Percentiles rank a stretch among this genome's conserved stretches.
phyloP scores from a whole-genome alignment of 2,888 invertebrate species.

The Nomada hirtipes region DNA sequence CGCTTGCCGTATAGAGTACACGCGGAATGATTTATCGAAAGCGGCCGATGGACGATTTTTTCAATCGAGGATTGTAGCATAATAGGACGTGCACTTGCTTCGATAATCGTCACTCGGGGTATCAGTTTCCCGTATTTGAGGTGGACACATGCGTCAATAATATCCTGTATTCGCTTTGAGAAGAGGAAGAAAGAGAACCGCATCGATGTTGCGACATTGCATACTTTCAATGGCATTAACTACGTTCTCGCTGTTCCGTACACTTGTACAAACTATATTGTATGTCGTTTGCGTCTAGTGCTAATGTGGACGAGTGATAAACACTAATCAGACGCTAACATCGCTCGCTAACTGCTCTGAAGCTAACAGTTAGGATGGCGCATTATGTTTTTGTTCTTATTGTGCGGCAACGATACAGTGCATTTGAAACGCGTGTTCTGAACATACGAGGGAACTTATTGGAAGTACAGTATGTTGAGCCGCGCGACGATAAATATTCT shows the following conservation, averaged over 20 bases:
- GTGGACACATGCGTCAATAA: slow-evolving; percentile 33
- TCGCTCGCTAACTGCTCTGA: slow-evolving; percentile 67
- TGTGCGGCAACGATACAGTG: slow-evolving; percentile 36
- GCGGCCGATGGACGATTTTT: slow-evolving; percentile 43
- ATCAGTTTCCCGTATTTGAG: slow-evolving; percentile 11
- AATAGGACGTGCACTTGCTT: slow-evolving; percentile 30
- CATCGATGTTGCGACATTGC: slow-evolving; percentile 53
- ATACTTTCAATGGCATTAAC: slow-evolving; percentile 31
- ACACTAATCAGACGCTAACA: slow-evolving; percentile 62
- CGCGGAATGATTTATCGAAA: neutral
- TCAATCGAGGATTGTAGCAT: neutral
- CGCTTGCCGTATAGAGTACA: neutral
- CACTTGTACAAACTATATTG: slow-evolving; percentile 25
- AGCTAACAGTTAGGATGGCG: slow-evolving; percentile 44
- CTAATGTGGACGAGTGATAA: slow-evolving; percentile 64
- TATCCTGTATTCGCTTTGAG: slow-evolving; percentile 44
- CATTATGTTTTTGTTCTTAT: slow-evolving; percentile 3
- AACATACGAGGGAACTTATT: neutral
- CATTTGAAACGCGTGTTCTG: slow-evolving; percentile 20
- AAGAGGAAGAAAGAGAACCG: slow-evolving; percentile 67
- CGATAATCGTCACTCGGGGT: slow-evolving; percentile 26
- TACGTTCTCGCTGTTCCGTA: slow-evolving; percentile 16
- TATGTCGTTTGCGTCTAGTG: slow-evolving; percentile 40
- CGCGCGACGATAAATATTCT: neutral
- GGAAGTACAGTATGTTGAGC: neutral